Base-by-base conservation (phyloP, 2,797 vertebrate species). In the Acanthopagrus latus region DNA sequence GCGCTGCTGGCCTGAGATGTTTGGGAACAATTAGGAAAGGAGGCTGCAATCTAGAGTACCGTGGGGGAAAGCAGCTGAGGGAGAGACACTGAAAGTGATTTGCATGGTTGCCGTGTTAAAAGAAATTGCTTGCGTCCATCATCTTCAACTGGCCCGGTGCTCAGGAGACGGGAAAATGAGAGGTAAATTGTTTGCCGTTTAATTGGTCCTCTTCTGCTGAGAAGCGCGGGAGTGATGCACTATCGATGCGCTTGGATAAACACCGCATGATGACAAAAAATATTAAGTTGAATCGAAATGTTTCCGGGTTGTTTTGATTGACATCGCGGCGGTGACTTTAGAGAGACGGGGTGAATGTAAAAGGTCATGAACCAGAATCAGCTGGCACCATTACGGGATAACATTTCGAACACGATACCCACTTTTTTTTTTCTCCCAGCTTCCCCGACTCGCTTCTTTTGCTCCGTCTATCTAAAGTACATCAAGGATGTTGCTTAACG, bases 41-140 rank as follows among this genome's bases (percentile, higher is more conserved):
- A 85, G 81, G 86, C 91, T 91, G 90, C 90, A 87, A 87, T 92
- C 86, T 84, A 50, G 51, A 75, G 67, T 82, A 83, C 89, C 79
- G 48, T 64, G 57, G 85, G 80, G 91, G 72, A 46, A 81, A 73
- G 60, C 52, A 23, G 83, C 83, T 64, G 55, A 73, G 85, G 83
- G 84, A 88, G 74, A 85, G 57, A 70, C 87, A 64, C 58, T 68
- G 65, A 79, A 81, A 91, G 74, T 82, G 85, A 93, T 93, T 92
- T 90, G 88, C 90, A 88, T 91, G 82, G 85, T 83, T 78, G 86
- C 86, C 54, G 63, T 87, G 81, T 89, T 86, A 27, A 71, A 71
- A 85, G 90, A 92, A 94, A 92, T 91, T 90, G 89, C 90, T 84
- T 43, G 21, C 82, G 89, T 93, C 92, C 55, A 92, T 93, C 92